Evolutionary conservation across 2,113 vertebrate genomes (phyloP).

Genomic region (Amphiprion percula): DNA sequence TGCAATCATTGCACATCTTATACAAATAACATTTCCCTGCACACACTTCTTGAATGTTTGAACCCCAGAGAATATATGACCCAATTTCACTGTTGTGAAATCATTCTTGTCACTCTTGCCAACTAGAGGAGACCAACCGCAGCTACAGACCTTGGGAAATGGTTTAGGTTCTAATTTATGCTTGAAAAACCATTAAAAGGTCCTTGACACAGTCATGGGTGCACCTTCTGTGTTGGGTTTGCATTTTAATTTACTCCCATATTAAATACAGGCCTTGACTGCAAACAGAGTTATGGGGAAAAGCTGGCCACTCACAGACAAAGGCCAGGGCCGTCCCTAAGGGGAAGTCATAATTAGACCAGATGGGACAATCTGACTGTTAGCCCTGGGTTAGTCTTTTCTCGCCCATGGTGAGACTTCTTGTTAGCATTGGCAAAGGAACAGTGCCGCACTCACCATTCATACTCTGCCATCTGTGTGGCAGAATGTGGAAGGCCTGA

Average conservation of each 20-base stretch:
- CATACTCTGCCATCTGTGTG: slow-evolving; percentile 70
- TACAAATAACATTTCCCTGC: slow-evolving; percentile 50
- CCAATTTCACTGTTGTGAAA: slow-evolving; percentile 65
- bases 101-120: slow-evolving; percentile 68
- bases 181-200: slow-evolving; percentile 60
- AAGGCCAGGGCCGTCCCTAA: slow-evolving; percentile 63
- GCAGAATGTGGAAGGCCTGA: slow-evolving; percentile 31
- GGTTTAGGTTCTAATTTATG: slow-evolving; percentile 59
- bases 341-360: slow-evolving; percentile 77
- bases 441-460: slow-evolving; percentile 50
- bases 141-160: slow-evolving; percentile 30
- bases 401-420: slow-evolving; percentile 45
- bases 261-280: slow-evolving; percentile 72
- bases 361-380: slow-evolving; percentile 73
- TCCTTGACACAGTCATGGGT: slow-evolving; percentile 36
- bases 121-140: slow-evolving; percentile 58
- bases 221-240: slow-evolving; percentile 52
- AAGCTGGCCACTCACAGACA: slow-evolving; percentile 51
- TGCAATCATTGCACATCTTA: slow-evolving; percentile 50
- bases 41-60: slow-evolving; percentile 48
- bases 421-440: slow-evolving; percentile 64
- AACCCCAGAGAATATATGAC: slow-evolving; percentile 66
- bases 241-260: slow-evolving; percentile 69
- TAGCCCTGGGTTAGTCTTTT: slow-evolving; percentile 59
- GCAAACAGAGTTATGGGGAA: slow-evolving; percentile 37